These are phyloP conservation scores for Phenganax stokvisi DNA, from an alignment of 92 coral and sea anemone species.

Conservation along the genomic window DNA sequence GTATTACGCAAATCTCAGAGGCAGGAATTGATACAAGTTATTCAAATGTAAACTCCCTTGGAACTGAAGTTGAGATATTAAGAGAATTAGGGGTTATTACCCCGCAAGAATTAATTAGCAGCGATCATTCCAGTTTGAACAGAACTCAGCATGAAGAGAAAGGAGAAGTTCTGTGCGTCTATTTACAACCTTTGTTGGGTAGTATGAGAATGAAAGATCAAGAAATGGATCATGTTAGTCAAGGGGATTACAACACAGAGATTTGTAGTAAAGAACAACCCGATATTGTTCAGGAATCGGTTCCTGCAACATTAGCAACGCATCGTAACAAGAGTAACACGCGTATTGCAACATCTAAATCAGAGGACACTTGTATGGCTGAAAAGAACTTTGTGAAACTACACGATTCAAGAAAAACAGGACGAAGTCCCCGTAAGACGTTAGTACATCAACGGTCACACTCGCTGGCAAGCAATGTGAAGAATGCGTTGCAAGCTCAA, in stretches of 20 bases:
- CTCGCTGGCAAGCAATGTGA: slow-evolving; percentile 32
- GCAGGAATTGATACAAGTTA: neutral
- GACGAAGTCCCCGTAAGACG: slow-evolving; percentile 13
- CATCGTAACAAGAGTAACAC: neutral
- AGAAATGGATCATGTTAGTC: slow-evolving; percentile 10
- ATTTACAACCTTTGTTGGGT: slow-evolving; percentile 15
- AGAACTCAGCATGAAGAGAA: slow-evolving; percentile 10
- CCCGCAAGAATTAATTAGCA: slow-evolving; percentile 18
- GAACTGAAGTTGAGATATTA: slow-evolving; percentile 6
- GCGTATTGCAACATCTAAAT: neutral
- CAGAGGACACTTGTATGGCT: neutral
- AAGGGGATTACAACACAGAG: slow-evolving; percentile 11
- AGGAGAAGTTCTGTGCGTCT: slow-evolving; percentile 29
- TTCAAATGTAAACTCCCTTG: slow-evolving; percentile 7
- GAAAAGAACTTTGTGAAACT: neutral
- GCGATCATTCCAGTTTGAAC: slow-evolving; percentile 1
- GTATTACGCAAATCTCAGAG: slow-evolving; percentile 4
- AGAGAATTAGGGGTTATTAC: slow-evolving; percentile 9
- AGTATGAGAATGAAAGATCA: neutral
- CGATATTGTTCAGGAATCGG: neutral
- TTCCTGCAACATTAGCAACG: slow-evolving; percentile 2
- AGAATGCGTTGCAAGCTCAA: slow-evolving; percentile 15
- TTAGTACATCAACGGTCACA: slow-evolving; percentile 31
- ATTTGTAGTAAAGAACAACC: neutral
- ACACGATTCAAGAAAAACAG: neutral